A percentile compares a stretch with the other conserved stretches of the same genome.
These are phyloP conservation scores for Zele albiditarsus DNA, from an alignment of 2,888 invertebrate species.

Conservation along the genomic window DNA sequence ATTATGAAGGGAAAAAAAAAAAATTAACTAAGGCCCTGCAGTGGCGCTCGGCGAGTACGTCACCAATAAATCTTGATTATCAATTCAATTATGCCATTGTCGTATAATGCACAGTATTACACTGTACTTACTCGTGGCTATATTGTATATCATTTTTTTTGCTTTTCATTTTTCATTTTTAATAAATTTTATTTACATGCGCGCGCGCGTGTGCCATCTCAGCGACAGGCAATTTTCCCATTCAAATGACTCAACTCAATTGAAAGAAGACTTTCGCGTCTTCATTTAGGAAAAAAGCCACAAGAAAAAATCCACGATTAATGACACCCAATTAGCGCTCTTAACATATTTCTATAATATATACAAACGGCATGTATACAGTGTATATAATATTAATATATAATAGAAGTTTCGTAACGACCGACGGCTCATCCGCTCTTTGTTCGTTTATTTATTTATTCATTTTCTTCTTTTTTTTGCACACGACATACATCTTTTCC, in stretches of 20 bases:
- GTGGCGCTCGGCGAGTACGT: slow-evolving; percentile 42
- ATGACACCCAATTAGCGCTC: slow-evolving; percentile 48
- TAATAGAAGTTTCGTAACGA: slow-evolving; percentile 52
- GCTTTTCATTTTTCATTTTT: slow-evolving; percentile 29
- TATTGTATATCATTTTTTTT: slow-evolving; percentile 20
- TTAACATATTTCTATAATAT: slow-evolving; percentile 61
- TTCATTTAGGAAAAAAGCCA: slow-evolving; percentile 24
- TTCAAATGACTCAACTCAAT: neutral
- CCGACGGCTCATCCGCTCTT: slow-evolving; percentile 47
- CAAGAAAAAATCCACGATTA: slow-evolving; percentile 44
- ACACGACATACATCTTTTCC: slow-evolving; percentile 12
- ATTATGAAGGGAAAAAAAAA: slow-evolving; percentile 46
- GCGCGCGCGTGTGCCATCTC: slow-evolving; percentile 28
- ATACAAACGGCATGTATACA: slow-evolving; percentile 61
- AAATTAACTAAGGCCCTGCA: slow-evolving; percentile 53
- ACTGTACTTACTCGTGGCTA: slow-evolving; percentile 20
- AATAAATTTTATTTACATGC: slow-evolving; percentile 48
- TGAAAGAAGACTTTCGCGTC: slow-evolving; percentile 20
- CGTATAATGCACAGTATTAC: slow-evolving; percentile 34
- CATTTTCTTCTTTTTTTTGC: slow-evolving; percentile 20
- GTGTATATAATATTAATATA: slow-evolving; percentile 46
- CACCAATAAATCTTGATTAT: slow-evolving; percentile 47
- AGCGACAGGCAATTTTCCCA: slow-evolving; percentile 22
- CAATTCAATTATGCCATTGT: slow-evolving; percentile 33
- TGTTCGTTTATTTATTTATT: slow-evolving; percentile 1